Percentiles rank a stretch among this genome's conserved stretches.
These are phyloP conservation scores for Lasioglossum vierecki DNA, from an alignment of 2,888 invertebrate genomes.

Conservation along the genomic window DNA sequence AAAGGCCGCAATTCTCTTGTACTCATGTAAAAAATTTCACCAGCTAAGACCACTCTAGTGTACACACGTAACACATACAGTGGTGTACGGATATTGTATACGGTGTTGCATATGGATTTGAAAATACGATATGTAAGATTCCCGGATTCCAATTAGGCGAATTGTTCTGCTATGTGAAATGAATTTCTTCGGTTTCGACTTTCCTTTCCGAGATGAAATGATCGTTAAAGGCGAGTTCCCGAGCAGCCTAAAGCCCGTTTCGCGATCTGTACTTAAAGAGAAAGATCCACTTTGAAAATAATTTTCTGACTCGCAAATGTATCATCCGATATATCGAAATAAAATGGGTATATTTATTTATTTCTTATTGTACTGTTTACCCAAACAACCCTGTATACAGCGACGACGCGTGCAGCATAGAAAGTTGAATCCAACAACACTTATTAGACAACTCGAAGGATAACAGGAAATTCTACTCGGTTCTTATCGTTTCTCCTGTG, in stretches of 20 bases:
- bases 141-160: slow-evolving; percentile 29
- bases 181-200: neutral
- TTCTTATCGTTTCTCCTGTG: neutral
- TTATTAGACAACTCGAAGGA: neutral
- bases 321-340: neutral
- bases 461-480: neutral
- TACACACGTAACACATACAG: neutral
- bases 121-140: slow-evolving; percentile 54
- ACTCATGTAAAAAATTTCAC: neutral
- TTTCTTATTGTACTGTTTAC: slow-evolving; percentile 11
- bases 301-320: neutral
- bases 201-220: neutral
- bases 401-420: slow-evolving; percentile 20
- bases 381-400: slow-evolving; percentile 40
- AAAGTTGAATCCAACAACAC: slow-evolving; percentile 24
- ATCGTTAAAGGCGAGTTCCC: neutral
- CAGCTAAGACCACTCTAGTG: too few relatives aligned
- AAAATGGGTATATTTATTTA: slow-evolving; percentile 19
- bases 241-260: neutral
- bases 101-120: slow-evolving; percentile 36
- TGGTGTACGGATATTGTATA: neutral
- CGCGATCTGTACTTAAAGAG: neutral
- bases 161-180: neutral
- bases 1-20: slow-evolving; percentile 58
- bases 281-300: neutral